A percentile compares a stretch with the other conserved stretches of the same genome.
Conservation (phyloP, 1,140 invertebrate genomes). For the Bilobella aurantiaca region DNA sequence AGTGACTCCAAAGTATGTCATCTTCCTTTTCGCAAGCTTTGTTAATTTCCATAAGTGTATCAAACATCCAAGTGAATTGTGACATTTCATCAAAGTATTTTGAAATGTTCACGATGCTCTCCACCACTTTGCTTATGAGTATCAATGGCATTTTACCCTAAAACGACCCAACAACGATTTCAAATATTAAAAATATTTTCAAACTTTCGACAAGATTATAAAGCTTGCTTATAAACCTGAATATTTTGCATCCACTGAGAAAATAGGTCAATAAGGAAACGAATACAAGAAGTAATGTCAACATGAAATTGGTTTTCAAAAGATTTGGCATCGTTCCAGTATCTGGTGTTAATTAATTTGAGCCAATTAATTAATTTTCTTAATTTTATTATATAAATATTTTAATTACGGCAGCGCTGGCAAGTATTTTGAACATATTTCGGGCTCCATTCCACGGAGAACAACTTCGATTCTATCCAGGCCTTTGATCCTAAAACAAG, state of each 20-base stretch:
- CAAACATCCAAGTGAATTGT: slow-evolving; percentile 30
- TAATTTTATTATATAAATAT: no score
- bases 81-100: slow-evolving; percentile 31
- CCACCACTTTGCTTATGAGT: slow-evolving; percentile 26
- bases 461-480: slow-evolving; percentile 16
- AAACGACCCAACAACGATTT: background rate
- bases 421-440: slow-evolving; percentile 17
- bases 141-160: slow-evolving; percentile 32
- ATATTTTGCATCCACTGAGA: slow-evolving; percentile 31
- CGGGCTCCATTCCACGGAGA: slow-evolving; percentile 20
- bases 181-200: slow-evolving; percentile 2
- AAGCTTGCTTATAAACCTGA: slow-evolving; percentile 14
- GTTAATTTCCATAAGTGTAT: slow-evolving; percentile 27
- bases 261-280: slow-evolving; percentile 31
- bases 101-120: slow-evolving; percentile 24
- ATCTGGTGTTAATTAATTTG: no score
- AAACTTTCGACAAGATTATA: background rate
- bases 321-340: slow-evolving; percentile 5
- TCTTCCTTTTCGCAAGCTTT: slow-evolving; percentile 34
- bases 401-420: slow-evolving; percentile 9
- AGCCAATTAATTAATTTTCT: no score
- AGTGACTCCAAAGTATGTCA: slow-evolving; percentile 28
- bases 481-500: slow-evolving; percentile 9
- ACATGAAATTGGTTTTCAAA: slow-evolving; percentile 21
- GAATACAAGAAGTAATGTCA: slow-evolving; percentile 30